Percentiles rank a stretch among this genome's conserved stretches.
Conservation (phyloP, 30 jellyfish, hydroid and myxozoan genomes). For the Hydractinia symbiolongicarpus region DNA sequence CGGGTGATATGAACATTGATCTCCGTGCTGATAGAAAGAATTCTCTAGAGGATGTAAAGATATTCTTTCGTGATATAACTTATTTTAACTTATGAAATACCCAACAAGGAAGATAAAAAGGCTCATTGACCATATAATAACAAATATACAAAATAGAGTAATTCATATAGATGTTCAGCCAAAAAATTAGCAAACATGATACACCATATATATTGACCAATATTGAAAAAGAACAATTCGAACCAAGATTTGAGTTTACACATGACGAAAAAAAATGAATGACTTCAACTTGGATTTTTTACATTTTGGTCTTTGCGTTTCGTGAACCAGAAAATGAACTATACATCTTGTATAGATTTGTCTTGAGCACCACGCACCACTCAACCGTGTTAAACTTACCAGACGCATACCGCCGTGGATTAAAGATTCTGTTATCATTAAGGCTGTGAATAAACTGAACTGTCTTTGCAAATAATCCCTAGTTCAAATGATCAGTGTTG, state of each 20-base stretch:
- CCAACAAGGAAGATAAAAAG: conserved; percentile 43
- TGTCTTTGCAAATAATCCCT: not conserved
- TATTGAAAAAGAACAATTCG: conserved; percentile 4
- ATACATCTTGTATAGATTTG: not conserved
- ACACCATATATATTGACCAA: conserved; percentile 23
- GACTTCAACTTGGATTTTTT: not conserved
- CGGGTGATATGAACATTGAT: conserved; percentile 58
- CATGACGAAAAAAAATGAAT: not conserved
- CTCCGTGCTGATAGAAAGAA: conserved; percentile 10
- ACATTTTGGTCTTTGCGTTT: not conserved
- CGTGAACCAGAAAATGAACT: not conserved
- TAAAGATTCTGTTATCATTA: not conserved
- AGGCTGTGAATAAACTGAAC: not conserved
- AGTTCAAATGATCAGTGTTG: too few relatives aligned
- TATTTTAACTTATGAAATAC: conserved; percentile 36
- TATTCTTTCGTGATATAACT: conserved; percentile 33
- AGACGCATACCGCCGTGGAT: not conserved
- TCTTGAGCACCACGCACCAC: conserved; percentile 8
- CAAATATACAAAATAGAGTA: conserved; percentile 22
- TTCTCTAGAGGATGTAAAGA: conserved; percentile 25
- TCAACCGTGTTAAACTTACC: conserved; percentile 3
- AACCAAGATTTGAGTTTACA: not conserved
- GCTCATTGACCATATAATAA: conserved; percentile 52
- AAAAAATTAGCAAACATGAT: conserved; percentile 34
- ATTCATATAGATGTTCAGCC: conserved; percentile 30